phyloP scores from a whole-genome alignment of 1,140 invertebrate species.

The Trichomalopsis sarcophagae region DNA sequence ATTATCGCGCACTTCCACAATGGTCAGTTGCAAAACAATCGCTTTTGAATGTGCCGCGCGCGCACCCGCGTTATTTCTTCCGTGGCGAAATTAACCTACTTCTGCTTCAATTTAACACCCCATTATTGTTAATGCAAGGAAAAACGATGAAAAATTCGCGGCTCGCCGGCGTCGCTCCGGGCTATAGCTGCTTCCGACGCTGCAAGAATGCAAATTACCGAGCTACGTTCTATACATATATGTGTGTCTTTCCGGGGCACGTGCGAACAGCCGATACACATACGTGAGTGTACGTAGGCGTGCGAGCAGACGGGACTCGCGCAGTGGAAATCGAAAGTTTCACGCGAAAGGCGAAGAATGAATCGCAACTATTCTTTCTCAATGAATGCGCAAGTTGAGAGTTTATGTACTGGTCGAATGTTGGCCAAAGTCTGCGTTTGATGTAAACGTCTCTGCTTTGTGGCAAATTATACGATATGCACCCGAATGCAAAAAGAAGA shows the following conservation, averaged over 20 bases:
- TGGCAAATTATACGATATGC: too few relatives aligned
- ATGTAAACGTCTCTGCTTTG: too few relatives aligned
- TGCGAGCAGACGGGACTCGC: not conserved
- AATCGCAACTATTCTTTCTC: constrained; percentile 15
- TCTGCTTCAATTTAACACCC: constrained; percentile 30
- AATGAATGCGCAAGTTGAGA: not conserved
- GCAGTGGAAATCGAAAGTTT: constrained; percentile 41
- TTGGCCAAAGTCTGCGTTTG: not conserved
- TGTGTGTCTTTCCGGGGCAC: not conserved
- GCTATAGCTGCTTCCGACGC: not conserved
- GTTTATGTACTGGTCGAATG: not conserved
- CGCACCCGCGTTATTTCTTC: constrained; percentile 32
- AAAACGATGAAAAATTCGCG: constrained; percentile 29
- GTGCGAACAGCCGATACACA: constrained; percentile 38
- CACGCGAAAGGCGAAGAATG: not conserved
- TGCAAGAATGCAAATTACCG: constrained; percentile 37
- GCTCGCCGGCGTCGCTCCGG: not conserved
- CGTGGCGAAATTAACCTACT: constrained; percentile 50
- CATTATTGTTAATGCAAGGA: constrained; percentile 27
- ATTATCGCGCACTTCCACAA: constrained; percentile 46
- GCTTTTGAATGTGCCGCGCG: constrained; percentile 31
- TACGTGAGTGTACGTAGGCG: not conserved
- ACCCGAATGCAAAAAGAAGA: too few relatives aligned
- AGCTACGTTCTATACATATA: not conserved
- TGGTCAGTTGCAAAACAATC: constrained; percentile 48